Base-by-base conservation (phyloP, 2,888 invertebrate species). In the Dasysyrphus albostriatus region DNA sequence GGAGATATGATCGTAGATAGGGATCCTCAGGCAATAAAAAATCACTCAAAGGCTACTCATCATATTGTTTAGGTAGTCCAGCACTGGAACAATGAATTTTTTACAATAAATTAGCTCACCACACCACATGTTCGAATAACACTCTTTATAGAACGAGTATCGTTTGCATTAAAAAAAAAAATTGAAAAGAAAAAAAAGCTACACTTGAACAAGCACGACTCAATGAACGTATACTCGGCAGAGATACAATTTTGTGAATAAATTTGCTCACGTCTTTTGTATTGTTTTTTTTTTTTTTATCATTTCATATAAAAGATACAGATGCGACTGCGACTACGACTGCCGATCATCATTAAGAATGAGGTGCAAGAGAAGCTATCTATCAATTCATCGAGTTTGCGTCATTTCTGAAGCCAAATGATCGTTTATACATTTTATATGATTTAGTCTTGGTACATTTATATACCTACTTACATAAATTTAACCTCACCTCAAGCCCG, bases 71-170 rank as follows among this genome's bases (percentile, higher is more conserved):
- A 24, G 24, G 3, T 24, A 42, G 0, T 67, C 49, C 16, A 32
- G 19, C 49, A 34, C 49, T 47, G 44, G 12, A 69, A 10, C 4
- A 4, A 39, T 54, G 29, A 39, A 5, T 29, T 56, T 67, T 59
- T 79, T 69, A 63, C 63, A 79, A 79, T 79, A 69, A 83, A 65
- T 70, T 79, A 70, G 54, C 69, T 69, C 83, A 75, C 79, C 69
- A 79, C 83, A 79, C 69, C 83, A 79, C 73, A 83, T 78, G 78
- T 73, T 69, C 65, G 67, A 73, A 51, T 42, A 54, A 69, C 39
- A 42, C 69, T 69, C 6, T 54, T 51, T 51, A 49, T 39, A 39
- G 54, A 24, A 54, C 54, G 54, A 42, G 24, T 39, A 39, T 69
- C 39, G 69, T 54, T 67, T 67, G 16, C 67, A 37, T 49, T 49